Evolutionary conservation across 2,888 invertebrate genomes (phyloP).

Genomic region (Epirrhoe tristata): DNA sequence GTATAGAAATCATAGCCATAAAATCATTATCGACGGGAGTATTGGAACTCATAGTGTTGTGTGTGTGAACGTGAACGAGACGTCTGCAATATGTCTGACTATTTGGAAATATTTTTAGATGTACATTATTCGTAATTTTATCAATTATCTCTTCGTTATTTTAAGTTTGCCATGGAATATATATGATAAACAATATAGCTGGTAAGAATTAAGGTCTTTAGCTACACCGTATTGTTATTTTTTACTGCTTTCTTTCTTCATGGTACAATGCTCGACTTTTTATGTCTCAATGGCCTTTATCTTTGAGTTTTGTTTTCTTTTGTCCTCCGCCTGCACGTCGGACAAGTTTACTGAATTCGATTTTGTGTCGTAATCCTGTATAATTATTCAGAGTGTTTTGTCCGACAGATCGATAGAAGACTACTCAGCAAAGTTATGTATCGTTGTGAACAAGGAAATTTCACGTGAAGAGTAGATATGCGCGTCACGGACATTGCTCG

Average conservation of each 20-base stretch:
- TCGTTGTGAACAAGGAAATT: slow-evolving; percentile 70
- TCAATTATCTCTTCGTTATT: slow-evolving; percentile 59
- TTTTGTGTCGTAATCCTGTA: slow-evolving; percentile 61
- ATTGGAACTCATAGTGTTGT: slow-evolving; percentile 70
- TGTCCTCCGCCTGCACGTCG: slow-evolving; percentile 76
- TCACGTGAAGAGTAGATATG: slow-evolving; percentile 76
- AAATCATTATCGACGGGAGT: slow-evolving; percentile 63
- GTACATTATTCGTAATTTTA: slow-evolving; percentile 71
- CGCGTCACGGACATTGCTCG: slow-evolving; percentile 73
- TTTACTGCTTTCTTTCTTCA: slow-evolving; percentile 61
- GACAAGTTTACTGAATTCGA: slow-evolving; percentile 71
- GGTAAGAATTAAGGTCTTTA: slow-evolving; percentile 60
- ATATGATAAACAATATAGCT: slow-evolving; percentile 69
- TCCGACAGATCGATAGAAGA: slow-evolving; percentile 82
- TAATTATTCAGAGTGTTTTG: slow-evolving; percentile 74
- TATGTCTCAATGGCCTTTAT: slow-evolving; percentile 85
- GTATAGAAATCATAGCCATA: slow-evolving; percentile 54
- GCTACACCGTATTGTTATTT: slow-evolving; percentile 51
- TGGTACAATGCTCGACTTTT: slow-evolving; percentile 76
- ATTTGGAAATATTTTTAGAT: slow-evolving; percentile 85
- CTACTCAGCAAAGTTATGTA: slow-evolving; percentile 72
- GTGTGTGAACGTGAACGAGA: slow-evolving; percentile 75
- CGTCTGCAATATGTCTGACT: slow-evolving; percentile 86
- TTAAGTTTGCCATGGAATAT: slow-evolving; percentile 71
- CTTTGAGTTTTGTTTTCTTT: slow-evolving; percentile 83